These are phyloP conservation scores for Philonicus albiceps DNA, from an alignment of 2,888 invertebrate species.

Conservation along the genomic window DNA sequence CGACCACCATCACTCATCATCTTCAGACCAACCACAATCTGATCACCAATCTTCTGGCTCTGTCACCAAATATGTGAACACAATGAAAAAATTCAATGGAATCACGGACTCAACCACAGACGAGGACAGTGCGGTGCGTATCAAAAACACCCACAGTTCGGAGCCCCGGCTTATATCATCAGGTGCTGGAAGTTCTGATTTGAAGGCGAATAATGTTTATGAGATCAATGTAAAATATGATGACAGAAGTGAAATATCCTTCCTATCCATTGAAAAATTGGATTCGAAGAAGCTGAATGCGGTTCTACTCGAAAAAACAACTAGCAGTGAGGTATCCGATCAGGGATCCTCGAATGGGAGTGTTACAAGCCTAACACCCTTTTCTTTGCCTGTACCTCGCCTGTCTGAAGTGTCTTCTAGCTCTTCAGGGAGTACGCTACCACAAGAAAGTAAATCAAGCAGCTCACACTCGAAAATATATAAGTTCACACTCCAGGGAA, in stretches of 20 bases:
- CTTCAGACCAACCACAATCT: not conserved
- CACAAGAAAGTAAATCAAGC: constrained; percentile 28
- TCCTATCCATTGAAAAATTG: constrained; percentile 50
- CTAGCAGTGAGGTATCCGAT: constrained; percentile 33
- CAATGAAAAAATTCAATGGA: constrained; percentile 49
- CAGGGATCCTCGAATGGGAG: constrained; percentile 50
- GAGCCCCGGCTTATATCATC: not conserved
- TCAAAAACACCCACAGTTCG: constrained; percentile 23
- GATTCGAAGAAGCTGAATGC: constrained; percentile 35
- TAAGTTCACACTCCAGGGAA: constrained; percentile 49
- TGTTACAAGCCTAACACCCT: constrained; percentile 47
- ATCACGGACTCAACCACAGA: constrained; percentile 49
- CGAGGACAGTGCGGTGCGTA: constrained; percentile 42
- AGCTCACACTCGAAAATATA: constrained; percentile 5
- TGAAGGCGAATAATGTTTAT: constrained; percentile 48
- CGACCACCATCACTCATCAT: not conserved
- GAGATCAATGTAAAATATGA: constrained; percentile 50
- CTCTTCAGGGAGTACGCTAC: constrained; percentile 47
- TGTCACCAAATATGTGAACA: constrained; percentile 49
- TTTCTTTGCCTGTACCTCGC: constrained; percentile 44
- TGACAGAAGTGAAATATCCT: constrained; percentile 49
- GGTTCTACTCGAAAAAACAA: constrained; percentile 32
- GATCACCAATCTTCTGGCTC: constrained; percentile 36
- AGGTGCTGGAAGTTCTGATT: constrained; percentile 8
- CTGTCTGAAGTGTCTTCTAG: constrained; percentile 30